These are phyloP conservation scores for Rhingia campestris DNA, from an alignment of 2,888 invertebrate genomes.

Conservation along the genomic window DNA sequence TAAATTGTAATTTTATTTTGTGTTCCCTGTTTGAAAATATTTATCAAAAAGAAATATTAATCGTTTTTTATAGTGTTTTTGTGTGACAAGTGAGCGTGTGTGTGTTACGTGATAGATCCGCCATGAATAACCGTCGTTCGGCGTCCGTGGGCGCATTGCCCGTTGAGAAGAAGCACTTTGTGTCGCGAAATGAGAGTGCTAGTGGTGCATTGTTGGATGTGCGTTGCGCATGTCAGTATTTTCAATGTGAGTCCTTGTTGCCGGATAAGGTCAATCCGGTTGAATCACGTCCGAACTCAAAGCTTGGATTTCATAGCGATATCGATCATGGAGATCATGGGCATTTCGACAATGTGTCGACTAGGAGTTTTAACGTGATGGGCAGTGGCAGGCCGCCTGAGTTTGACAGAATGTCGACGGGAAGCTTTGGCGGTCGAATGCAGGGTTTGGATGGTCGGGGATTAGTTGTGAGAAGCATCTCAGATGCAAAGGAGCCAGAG, in stretches of 20 bases:
- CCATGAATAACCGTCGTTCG: conserved; percentile 84
- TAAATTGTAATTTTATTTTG: conserved; percentile 39
- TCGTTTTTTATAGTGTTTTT: conserved; percentile 19
- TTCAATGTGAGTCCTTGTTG: conserved; percentile 90
- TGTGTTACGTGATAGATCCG: conserved; percentile 53
- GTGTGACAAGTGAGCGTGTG: conserved; percentile 45
- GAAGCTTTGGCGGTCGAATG: conserved; percentile 77
- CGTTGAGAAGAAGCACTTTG: conserved; percentile 86
- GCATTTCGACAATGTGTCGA: conserved; percentile 78
- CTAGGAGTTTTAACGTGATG: conserved; percentile 77
- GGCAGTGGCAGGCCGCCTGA: conserved; percentile 75
- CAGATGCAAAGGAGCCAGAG: conserved; percentile 78
- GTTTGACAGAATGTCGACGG: conserved; percentile 76
- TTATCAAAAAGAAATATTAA: conserved; percentile 31
- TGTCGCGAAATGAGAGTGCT: conserved; percentile 88
- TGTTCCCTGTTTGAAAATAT: conserved; percentile 33
- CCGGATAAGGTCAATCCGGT: conserved; percentile 89
- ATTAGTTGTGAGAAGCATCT: conserved; percentile 80
- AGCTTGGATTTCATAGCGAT: conserved; percentile 80
- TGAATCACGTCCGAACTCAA: conserved; percentile 86
- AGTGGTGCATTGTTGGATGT: conserved; percentile 90
- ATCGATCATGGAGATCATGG: conserved; percentile 51
- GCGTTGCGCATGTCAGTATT: conserved; percentile 93
- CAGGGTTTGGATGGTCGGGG: conserved; percentile 75
- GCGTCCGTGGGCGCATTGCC: conserved; percentile 88